Conservation (phyloP, 2,113 vertebrate genomes). For the Leucosticte australis region DNA sequence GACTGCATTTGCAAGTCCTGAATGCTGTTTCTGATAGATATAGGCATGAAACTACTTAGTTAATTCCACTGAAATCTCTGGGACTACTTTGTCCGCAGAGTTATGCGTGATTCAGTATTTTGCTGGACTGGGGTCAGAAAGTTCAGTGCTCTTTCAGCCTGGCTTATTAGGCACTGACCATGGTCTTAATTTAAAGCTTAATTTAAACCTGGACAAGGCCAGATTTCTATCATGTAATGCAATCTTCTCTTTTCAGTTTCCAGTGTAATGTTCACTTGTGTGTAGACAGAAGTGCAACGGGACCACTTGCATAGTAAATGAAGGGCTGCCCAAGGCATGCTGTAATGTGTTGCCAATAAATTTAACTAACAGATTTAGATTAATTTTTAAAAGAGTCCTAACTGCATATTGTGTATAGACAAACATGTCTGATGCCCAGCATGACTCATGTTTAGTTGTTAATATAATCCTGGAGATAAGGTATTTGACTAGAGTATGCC, state of each 20-base stretch:
- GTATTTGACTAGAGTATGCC: conserved; percentile 55
- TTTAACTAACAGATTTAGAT: not conserved
- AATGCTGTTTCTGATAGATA: not conserved
- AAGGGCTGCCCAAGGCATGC: not conserved
- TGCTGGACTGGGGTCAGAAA: not conserved
- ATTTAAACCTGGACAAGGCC: not conserved
- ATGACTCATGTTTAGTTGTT: conserved; percentile 45
- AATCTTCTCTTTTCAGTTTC: not conserved
- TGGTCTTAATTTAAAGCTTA: not conserved
- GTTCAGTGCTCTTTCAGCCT: not conserved
- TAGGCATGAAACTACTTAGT: not conserved
- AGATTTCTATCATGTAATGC: not conserved
- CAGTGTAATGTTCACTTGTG: not conserved
- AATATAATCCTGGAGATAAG: conserved; percentile 60
- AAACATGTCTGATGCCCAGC: not conserved
- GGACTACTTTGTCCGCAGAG: not conserved
- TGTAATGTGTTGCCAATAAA: not conserved
- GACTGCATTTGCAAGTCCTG: not conserved
- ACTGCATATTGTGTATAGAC: not conserved
- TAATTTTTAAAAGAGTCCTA: not conserved
- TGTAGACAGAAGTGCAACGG: not conserved
- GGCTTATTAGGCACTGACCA: not conserved
- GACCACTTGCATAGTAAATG: not conserved
- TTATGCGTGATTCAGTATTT: not conserved
- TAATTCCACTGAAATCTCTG: not conserved